Evolutionary conservation across 2,888 invertebrate genomes (phyloP), one percentile per base, ranked within the genome.

Genomic region (Hymenopus coronatus): DNA sequence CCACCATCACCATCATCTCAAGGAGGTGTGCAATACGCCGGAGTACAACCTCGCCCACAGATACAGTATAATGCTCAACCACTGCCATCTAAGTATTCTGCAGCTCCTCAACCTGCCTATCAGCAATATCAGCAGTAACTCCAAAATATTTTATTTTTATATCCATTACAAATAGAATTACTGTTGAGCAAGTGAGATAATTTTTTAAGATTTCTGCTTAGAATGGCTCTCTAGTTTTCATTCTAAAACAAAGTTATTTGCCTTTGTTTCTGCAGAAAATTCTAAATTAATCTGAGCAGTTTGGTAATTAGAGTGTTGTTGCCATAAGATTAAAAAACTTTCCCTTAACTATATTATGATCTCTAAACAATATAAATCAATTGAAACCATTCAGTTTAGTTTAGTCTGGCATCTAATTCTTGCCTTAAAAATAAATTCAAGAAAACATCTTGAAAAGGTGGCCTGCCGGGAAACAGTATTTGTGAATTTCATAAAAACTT

Each of bases 41-140:
- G 83, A 30, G 81, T 84, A 25, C 88, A 84, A 30, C 88, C 90
- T 15, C 90, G 85, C 83, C 81, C 87, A 30, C 88, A 88, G n/a
- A 87, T 88, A 30, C 91, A 90, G 87, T 90, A 89, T 89, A 85
- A 90, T 28, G 81, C 89, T 46, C 90, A 89, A 85, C 91, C 91
- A 3, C 91, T 90, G 84, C 89, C 89, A 14, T 89, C 90, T 40
- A 90, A 89, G 14, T 89, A 89, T 84, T 85, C 89, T 83, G 83
- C 89, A 27, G 83, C 40, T 25, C 88, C 90, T 15, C 89, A 89
- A 84, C 88, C 84, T 33, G 14, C 85, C 83, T 84, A 89, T 28
- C 90, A 88, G 28, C 33, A 20, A 28, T 88, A 84, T 40, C 30
- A 84, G 20, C 84, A 84, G 27, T 84, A 88, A 33, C 87, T 25